Percentiles rank a stretch among this genome's conserved stretches.
These are phyloP conservation scores for Protaetia brevitarsis DNA, from an alignment of 1,140 invertebrate species.

Conservation along the genomic window DNA sequence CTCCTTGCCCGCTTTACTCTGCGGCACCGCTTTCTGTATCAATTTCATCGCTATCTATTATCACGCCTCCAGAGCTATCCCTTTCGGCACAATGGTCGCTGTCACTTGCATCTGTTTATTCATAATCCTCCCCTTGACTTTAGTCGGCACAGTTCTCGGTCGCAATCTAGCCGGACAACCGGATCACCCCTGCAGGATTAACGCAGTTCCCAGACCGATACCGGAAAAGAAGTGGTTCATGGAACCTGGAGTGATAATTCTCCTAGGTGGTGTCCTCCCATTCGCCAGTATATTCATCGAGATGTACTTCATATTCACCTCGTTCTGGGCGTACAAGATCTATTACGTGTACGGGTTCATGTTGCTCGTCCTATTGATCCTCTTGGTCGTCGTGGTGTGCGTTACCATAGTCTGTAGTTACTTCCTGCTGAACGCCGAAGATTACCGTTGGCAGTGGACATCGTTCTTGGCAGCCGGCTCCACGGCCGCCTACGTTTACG, in stretches of 20 bases:
- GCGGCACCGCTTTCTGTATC: slow-evolving; percentile 95
- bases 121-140: slow-evolving; percentile 93
- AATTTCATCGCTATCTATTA: slow-evolving; percentile 99
- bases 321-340: slow-evolving; percentile 99
- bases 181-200: slow-evolving; percentile 96
- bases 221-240: slow-evolving; percentile 99
- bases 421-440: slow-evolving; percentile 98
- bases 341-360: slow-evolving; percentile 99
- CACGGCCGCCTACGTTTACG: slow-evolving; percentile 94
- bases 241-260: slow-evolving; percentile 94
- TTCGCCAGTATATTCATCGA: slow-evolving; percentile 99
- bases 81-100: slow-evolving; percentile 98
- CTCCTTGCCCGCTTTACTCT: slow-evolving; percentile 86
- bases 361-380: slow-evolving; percentile 95
- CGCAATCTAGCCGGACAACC: slow-evolving; percentile 94
- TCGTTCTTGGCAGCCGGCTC: slow-evolving; percentile 96
- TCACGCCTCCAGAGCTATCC: slow-evolving; percentile 96
- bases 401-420: slow-evolving; percentile 99
- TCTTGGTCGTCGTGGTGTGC: slow-evolving; percentile 96
- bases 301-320: slow-evolving; percentile 99
- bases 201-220: slow-evolving; percentile 97
- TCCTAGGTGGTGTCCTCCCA: slow-evolving; percentile 94
- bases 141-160: slow-evolving; percentile 92
- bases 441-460: slow-evolving; percentile 99
- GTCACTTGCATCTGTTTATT: slow-evolving; percentile 97